Base-by-base conservation (phyloP, 2,113 vertebrate species). In the Clarias gariepinus region DNA sequence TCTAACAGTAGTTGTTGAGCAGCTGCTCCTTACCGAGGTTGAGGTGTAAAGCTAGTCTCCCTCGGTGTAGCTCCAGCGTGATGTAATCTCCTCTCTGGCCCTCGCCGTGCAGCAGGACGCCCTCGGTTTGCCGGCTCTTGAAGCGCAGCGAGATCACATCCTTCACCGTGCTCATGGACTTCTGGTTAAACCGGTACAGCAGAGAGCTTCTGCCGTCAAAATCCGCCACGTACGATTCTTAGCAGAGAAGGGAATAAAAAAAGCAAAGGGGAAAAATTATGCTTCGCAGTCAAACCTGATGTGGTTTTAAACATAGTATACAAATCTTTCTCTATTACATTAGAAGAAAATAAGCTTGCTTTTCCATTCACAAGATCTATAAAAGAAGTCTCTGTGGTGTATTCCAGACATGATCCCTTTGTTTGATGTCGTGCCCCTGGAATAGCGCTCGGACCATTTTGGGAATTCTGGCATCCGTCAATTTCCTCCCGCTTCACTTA, bases 131-230 rank as follows among this genome's bases (percentile, higher is more conserved):
- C 86, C 96, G 96, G 91, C 98, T 99, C 91, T 98, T 99, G 92
- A 99, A 99, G 89, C 96, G 96, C 89, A 99, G 94, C 21, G 98
- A 98, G 91, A 99, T 96, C 85, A 99, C 97, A 63, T 99, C 98
- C 93, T 99, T 99, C 92, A 98, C 96, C 0, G 98, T 99, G 55
- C 97, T 98, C 97, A 98, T 98, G 86, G 97, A 94, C 90, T 99
- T 99, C 94, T 99, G 98, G 93, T 98, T 99, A 91, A 99, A 99
- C 93, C 98, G 97, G 89, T 99, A 99, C n/a, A 99, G 95, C 87
- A 99, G 94, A 0, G 97, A 98, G 91, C 98, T 99, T 89, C 97
- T 94, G 93, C 98, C 98, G 69, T 99, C 96, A 68, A 99, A 99
- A 92, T 99, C 97, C 1, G 97, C 97, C 85, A 98, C 93, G 7